Evolutionary conservation across 2,113 vertebrate genomes (phyloP), one percentile per base, ranked within the genome.

Genomic region (Paedocypris sp.): DNA sequence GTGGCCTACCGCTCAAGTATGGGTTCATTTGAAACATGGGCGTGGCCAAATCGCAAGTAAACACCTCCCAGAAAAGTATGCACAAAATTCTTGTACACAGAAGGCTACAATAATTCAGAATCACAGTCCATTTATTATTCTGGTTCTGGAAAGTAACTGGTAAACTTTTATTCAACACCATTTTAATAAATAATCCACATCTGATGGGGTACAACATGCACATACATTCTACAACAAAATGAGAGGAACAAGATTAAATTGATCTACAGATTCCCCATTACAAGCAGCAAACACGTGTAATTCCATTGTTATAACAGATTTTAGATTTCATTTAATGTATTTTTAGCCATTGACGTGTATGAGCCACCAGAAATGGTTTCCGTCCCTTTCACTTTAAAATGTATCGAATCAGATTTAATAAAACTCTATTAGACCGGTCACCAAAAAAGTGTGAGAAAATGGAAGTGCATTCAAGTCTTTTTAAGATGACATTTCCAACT

Each of bases 101-200:
- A n/a, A n/a, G n/a, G n/a, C n/a, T n/a, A n/a, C n/a, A n/a, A n/a
- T n/a, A n/a, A n/a, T n/a, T n/a, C n/a, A n/a, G n/a, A n/a, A n/a
- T n/a, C n/a, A n/a, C n/a, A n/a, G n/a, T n/a, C n/a, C n/a, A 76
- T 83, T 84, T 79, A 81, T 79, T 81, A 67, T 36, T 66, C n/a
- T n/a, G n/a, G n/a, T n/a, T n/a, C n/a, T n/a, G n/a, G n/a, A n/a
- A n/a, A n/a, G n/a, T n/a, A n/a, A n/a, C n/a, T n/a, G n/a, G n/a
- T n/a, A n/a, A n/a, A n/a, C 23, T 61, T 29, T 38, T 66, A 53
- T 77, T 73, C 32, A 79, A 76, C 79, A 84, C 79, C 60, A 72
- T 67, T 79, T 81, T 78, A 89, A 91, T 92, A 94, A 92, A 91
- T 90, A 91, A 77, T 77, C 77, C 81, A 82, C 69, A 76, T 82